Conservation (phyloP, 2,888 invertebrate species). For the Eupithecia inturbata region DNA sequence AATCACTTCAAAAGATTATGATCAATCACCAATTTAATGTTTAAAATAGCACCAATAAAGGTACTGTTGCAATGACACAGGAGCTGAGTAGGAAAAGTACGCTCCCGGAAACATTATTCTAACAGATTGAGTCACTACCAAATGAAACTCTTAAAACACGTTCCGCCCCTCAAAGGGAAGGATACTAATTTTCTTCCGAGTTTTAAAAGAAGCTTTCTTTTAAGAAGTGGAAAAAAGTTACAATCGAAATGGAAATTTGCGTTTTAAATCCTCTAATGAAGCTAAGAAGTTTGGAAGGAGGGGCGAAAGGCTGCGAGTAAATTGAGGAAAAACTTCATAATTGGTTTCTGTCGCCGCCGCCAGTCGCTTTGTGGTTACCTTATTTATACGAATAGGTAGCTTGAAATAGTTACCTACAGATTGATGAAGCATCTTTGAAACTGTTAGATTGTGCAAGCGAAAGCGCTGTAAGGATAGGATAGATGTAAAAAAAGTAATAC, state of each 20-base stretch:
- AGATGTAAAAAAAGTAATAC: too few relatives aligned
- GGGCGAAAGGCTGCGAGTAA: constrained; percentile 80
- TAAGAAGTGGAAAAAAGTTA: constrained; percentile 83
- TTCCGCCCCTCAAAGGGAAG: constrained; percentile 78
- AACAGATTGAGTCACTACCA: constrained; percentile 75
- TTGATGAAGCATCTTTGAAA: neutral
- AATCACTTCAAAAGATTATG: too few relatives aligned
- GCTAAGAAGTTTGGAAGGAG: constrained; percentile 82
- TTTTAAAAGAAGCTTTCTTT: constrained; percentile 82
- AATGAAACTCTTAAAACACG: constrained; percentile 78
- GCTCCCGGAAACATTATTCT: constrained; percentile 69
- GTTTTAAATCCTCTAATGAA: constrained; percentile 85
- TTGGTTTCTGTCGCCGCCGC: constrained; percentile 30
- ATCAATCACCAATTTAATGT: neutral
- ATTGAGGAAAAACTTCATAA: constrained; percentile 72
- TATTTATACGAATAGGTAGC: constrained; percentile 2
- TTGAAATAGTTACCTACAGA: neutral
- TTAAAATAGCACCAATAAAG: neutral
- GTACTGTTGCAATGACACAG: neutral
- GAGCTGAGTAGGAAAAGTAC: constrained; percentile 35
- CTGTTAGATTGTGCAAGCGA: neutral
- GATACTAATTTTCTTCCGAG: constrained; percentile 82
- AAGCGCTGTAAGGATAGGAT: neutral
- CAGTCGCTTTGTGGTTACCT: constrained; percentile 41
- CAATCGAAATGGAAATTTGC: constrained; percentile 84